Evolutionary conservation across 2,113 vertebrate species (phyloP).

Genomic region (Uropsilus gracilis): DNA sequence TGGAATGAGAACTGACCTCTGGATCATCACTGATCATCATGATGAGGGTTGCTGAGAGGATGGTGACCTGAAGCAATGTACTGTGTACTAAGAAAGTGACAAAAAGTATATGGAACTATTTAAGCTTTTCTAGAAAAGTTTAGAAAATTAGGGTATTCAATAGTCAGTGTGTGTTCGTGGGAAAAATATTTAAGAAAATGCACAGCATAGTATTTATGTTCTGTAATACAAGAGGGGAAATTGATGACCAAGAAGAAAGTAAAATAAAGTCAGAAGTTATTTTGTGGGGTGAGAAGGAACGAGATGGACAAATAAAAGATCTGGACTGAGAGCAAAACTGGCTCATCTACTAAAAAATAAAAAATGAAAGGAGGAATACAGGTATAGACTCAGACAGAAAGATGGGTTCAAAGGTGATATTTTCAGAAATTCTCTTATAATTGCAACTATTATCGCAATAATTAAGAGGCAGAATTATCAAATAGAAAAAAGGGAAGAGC

Average conservation of each 20-base stretch:
- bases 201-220: not conserved
- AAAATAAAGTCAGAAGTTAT: not conserved
- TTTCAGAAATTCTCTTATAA: conserved; percentile 34
- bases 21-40: not conserved
- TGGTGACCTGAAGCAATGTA: not conserved
- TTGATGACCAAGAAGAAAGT: not conserved
- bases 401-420: not conserved
- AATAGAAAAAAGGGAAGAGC: not conserved
- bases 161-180: not conserved
- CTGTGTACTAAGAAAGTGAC: not conserved
- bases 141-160: not conserved
- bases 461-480: not conserved
- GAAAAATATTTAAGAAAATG: not conserved
- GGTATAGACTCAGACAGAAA: not conserved
- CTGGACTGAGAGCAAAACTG: not conserved
- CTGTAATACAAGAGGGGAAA: not conserved
- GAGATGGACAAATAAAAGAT: not conserved
- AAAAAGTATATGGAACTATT: not conserved
- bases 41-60: not conserved
- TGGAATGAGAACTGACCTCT: not conserved
- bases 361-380: not conserved
- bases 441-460: not conserved
- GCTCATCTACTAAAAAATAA: not conserved
- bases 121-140: not conserved
- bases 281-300: not conserved